Evolutionary conservation across 1,140 invertebrate species (phyloP).

Genomic region (Trinorchestia longiramus): DNA sequence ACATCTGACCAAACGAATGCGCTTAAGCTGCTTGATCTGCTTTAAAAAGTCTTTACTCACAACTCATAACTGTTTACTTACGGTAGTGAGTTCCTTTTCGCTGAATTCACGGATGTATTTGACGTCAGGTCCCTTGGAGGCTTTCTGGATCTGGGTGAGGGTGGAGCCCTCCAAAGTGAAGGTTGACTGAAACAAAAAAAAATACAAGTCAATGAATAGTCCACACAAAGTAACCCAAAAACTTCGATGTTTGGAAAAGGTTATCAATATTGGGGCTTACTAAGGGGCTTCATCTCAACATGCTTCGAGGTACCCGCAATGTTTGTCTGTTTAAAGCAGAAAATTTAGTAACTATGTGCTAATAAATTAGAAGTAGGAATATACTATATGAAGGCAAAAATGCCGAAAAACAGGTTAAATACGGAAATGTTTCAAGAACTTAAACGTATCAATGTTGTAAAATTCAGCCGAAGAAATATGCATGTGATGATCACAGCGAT

Average conservation of each 20-base stretch:
- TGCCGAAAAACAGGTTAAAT: no score
- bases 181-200: constrained; percentile 66
- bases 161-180: constrained; percentile 73
- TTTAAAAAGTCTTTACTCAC: no score
- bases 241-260: not conserved
- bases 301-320: not conserved
- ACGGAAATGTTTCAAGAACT: no score
- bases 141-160: constrained; percentile 79
- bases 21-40: no score
- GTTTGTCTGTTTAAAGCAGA: not conserved
- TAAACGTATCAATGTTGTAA: no score
- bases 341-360: not conserved
- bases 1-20: no score
- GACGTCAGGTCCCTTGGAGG: constrained; percentile 73
- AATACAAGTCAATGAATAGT: not conserved
- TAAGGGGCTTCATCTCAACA: no score
- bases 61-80: constrained; percentile 61
- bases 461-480: no score
- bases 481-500: no score
- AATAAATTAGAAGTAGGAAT: not conserved
- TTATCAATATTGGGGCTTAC: no score
- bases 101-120: constrained; percentile 75
- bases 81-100: constrained; percentile 80
- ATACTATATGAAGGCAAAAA: no score
- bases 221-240: not conserved